phyloP scores from a whole-genome alignment of 2,888 invertebrate genomes.

The Drosophila algonquin region DNA sequence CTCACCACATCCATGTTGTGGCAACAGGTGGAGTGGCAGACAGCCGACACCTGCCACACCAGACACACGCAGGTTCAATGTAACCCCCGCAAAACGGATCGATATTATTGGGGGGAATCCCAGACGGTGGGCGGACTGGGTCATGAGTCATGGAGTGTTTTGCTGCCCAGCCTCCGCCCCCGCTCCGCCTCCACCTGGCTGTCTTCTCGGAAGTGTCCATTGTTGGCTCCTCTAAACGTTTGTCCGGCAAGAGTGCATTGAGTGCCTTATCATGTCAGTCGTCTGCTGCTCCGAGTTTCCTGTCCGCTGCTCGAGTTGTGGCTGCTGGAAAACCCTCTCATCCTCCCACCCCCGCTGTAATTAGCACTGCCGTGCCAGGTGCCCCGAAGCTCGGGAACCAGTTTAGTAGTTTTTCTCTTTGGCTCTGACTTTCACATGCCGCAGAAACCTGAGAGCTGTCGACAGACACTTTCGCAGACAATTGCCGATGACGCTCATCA shows the following conservation, averaged over 20 bases:
- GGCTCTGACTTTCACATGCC: conserved; percentile 62
- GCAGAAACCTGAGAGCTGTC: conserved; percentile 46
- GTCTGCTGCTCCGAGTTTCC: conserved; percentile 22
- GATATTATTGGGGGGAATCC: neutral
- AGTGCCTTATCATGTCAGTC: conserved; percentile 59
- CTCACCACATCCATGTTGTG: neutral
- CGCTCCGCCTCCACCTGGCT: conserved; percentile 11
- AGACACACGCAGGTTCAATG: conserved; percentile 40
- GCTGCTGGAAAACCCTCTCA: neutral
- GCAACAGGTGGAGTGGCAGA: conserved; percentile 13
- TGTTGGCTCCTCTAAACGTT: neutral
- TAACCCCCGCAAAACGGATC: neutral
- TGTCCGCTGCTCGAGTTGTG: conserved; percentile 16
- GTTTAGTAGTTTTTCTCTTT: conserved; percentile 6
- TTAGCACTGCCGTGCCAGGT: conserved; percentile 59
- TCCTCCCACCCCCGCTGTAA: conserved; percentile 45
- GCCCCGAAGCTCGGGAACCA: conserved; percentile 18
- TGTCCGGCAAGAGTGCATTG: conserved; percentile 39
- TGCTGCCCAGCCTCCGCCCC: conserved; percentile 2
- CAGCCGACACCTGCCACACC: neutral
- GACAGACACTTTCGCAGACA: conserved; percentile 73
- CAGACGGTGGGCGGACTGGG: conserved; percentile 49
- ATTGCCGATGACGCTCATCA: conserved; percentile 23
- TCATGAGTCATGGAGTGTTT: conserved; percentile 51
- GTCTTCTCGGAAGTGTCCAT: neutral